These are phyloP conservation scores for Maconellicoccus hirsutus DNA, from an alignment of 1,140 invertebrate genomes.

Conservation along the genomic window DNA sequence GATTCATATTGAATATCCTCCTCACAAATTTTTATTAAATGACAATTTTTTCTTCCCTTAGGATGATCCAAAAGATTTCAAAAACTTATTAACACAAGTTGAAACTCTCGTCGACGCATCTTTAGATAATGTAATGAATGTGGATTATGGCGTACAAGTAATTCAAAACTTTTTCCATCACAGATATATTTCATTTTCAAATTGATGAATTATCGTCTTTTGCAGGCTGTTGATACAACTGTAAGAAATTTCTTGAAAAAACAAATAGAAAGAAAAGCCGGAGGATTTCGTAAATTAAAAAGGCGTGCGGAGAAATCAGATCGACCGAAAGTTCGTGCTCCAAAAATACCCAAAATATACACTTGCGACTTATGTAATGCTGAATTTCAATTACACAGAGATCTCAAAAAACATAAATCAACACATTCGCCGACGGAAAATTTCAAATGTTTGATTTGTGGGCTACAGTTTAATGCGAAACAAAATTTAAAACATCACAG, in stretches of 20 bases:
- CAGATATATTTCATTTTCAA: no score
- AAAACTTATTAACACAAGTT: not conserved
- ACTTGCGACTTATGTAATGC: not conserved
- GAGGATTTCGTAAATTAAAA: not conserved
- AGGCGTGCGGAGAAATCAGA: not conserved
- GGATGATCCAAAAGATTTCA: not conserved
- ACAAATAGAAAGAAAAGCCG: slow-evolving; percentile 7
- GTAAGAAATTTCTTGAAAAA: slow-evolving; percentile 5
- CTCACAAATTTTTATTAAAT: no score
- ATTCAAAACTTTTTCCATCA: not conserved
- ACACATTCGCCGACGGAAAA: slow-evolving; percentile 30
- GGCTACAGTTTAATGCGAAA: slow-evolving; percentile 50
- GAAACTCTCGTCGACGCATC: not conserved
- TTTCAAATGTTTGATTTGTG: slow-evolving; percentile 38
- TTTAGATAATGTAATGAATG: not conserved
- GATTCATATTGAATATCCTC: no score
- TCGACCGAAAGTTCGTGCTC: no score
- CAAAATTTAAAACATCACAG: slow-evolving; percentile 49
- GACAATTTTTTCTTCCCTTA: not conserved
- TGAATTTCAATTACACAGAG: not conserved
- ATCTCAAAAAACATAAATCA: not conserved
- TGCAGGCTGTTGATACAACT: not conserved
- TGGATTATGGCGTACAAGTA: not conserved
- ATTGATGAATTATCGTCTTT: not conserved
- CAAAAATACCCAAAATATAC: not conserved